Evolutionary conservation across 1,140 invertebrate genomes (phyloP), one percentile per base, ranked within the genome.

Genomic region (Danaus plexippus): DNA sequence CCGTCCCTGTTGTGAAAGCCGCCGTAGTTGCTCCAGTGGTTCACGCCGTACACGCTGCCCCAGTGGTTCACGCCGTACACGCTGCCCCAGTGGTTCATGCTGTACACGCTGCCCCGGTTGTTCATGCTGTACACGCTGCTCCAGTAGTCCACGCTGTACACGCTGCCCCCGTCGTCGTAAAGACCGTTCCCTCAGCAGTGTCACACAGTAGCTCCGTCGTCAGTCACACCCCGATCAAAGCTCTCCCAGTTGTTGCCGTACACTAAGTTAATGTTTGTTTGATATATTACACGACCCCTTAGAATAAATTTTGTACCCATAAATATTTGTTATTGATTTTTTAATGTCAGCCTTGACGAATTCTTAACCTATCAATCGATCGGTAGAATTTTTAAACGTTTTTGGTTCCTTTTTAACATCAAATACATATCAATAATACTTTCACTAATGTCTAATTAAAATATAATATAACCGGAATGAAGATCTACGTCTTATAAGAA

Each of bases 181-280:
- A 62, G 48, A 72, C 87, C 9, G 77, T 68, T 11, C 80, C 73
- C 13, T 57, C 58, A 4, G 75, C 70, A 1, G 60, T 76, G 43
- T 61, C 68, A 64, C 74, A 87, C 75, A 75, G 71, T 69, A 75
- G 71, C 68, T 77, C 82, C 10, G 64, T 81, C 52, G 76, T 87
- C 66, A 80, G 88, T 63, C 76, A 88, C 53, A 73, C 87, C 32
- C 78, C 88, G 47, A 82, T 89, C 69, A 89, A 89, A 61, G 71
- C 88, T 51, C 85, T 90, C 50, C 87, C 88, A n/a, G 71, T 89
- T 18, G 67, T 89, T 32, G 80, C 89, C 50, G 85, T 87, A 71
- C 88, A 87, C 61, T 77, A 83, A 70, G 9, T 46, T 64, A 58
- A 49, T 54, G 22, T 8, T 49, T 53, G 32, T 54, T 45, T 55